Evolutionary conservation across 35 echinoderm and acorn worm species (phyloP).

Genomic region (Ophiothrix spiculata): DNA sequence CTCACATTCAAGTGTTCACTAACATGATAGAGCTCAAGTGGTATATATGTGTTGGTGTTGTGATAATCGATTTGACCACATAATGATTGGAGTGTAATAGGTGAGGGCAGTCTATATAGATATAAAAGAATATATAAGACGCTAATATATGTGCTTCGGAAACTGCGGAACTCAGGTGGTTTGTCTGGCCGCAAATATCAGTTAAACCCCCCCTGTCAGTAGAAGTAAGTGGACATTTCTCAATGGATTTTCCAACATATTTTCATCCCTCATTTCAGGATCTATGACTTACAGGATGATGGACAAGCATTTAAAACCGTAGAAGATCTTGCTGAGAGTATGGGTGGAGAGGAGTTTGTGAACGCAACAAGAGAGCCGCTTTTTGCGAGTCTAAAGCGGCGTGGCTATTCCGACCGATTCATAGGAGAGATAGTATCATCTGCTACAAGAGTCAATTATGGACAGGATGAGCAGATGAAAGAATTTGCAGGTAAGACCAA

Average conservation of each 20-base stretch:
- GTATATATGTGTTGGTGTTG: too few species aligned
- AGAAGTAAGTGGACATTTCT: not conserved
- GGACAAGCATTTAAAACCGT: constrained; percentile 39
- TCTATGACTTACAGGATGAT: constrained; percentile 63
- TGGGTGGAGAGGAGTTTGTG: constrained; percentile 57
- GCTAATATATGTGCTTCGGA: not conserved
- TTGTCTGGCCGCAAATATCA: not conserved
- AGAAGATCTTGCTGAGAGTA: constrained; percentile 39
- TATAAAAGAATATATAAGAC: not conserved
- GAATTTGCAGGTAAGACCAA: constrained; percentile 76
- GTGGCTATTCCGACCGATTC: constrained; percentile 61
- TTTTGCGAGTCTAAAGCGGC: constrained; percentile 26
- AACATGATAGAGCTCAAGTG: too few species aligned
- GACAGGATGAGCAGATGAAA: constrained; percentile 56
- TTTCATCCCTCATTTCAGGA: constrained; percentile 41
- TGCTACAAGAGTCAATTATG: constrained; percentile 78
- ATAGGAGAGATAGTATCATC: constrained; percentile 65
- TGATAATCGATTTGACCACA: too few species aligned
- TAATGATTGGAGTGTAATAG: too few species aligned
- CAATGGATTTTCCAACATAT: not conserved
- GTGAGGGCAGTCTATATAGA: too few species aligned
- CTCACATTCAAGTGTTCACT: too few species aligned
- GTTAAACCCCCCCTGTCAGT: not conserved
- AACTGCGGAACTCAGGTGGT: not conserved
- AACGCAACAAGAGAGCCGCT: constrained; percentile 34